Base-by-base conservation (phyloP, 2,113 vertebrate genomes). In the Scatophagus argus region DNA sequence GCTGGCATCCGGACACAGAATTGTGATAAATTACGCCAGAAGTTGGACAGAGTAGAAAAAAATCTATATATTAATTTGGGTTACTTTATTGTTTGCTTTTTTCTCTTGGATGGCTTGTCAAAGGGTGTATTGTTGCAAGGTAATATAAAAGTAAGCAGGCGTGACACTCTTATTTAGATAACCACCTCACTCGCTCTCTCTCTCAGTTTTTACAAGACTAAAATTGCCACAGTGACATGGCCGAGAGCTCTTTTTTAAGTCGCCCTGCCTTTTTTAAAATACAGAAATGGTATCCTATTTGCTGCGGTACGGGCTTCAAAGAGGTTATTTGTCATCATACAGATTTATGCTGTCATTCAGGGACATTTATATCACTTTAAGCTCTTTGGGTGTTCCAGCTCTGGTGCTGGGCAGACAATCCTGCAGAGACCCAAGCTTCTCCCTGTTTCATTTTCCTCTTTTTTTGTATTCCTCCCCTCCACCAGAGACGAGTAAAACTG, bases 351-450 rank as follows among this genome's bases (percentile, higher is more conserved):
- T 91, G 91, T 93, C 93, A 93, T 91, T 94, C 92, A 88, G 88
- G 86, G 88, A 91, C 91, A 93, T 93, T 94, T 94, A 92, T 93
- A 93, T 93, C 90, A 90, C 89, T 94, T 93, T 93, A 94, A 93
- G 91, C 91, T 92, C 75, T 91, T 88, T 79, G 81, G 87, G 69
- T 88, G 80, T 89, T 92, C 83, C 62, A 71, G 77, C 82, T 87
- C 52, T 81, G 85, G 75, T 43, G 81, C 80, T 61, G 75, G 84
- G 89, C 72, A 85, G 77, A 87, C 83, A 91, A 88, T 91, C 75
- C 85, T 74, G 4, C 82, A 54, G 88, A 75, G 84, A 89, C 64
- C 73, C 71, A 0, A 71, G 82, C 64, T 27, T 77, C 74, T 73
- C 62, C 79, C 68, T 19, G 51, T 83, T 79, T 75, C 79, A 83